Evolutionary conservation across 2,888 invertebrate species (phyloP).

Genomic region (Xylophagus ater): DNA sequence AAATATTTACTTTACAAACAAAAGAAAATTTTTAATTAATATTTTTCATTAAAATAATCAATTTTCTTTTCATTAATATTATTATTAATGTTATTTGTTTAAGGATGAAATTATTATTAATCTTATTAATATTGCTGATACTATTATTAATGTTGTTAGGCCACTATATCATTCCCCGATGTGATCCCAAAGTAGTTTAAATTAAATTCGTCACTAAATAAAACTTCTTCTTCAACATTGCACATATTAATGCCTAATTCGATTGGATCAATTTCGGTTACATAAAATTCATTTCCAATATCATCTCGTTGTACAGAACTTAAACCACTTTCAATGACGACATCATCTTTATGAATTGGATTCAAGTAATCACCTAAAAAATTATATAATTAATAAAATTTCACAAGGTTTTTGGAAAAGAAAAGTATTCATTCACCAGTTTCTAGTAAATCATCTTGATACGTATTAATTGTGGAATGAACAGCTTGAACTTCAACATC

Average conservation of each 20-base stretch:
- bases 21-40: too few relatives aligned
- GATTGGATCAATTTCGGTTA: conserved; percentile 38
- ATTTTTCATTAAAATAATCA: too few relatives aligned
- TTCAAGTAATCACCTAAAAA: conserved; percentile 48
- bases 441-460: conserved; percentile 36
- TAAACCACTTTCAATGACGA: conserved; percentile 66
- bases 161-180: conserved; percentile 35
- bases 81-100: too few relatives aligned
- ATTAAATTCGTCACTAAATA: conserved; percentile 39
- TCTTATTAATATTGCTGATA: too few relatives aligned
- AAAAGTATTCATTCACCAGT: conserved; percentile 25
- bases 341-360: conserved; percentile 65
- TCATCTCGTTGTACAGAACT: conserved; percentile 38
- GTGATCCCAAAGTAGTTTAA: conserved; percentile 38
- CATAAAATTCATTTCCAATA: conserved; percentile 27
- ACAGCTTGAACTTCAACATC: conserved; percentile 50
- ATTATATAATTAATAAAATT: conserved; percentile 4
- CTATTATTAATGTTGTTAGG: too few relatives aligned
- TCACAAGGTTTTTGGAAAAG: background rate
- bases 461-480: conserved; percentile 35
- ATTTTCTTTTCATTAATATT: too few relatives aligned
- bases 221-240: conserved; percentile 33
- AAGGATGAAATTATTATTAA: too few relatives aligned
- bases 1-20: conserved; percentile 6
- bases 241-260: conserved; percentile 38